A percentile compares a stretch with the other conserved stretches of the same genome.
phyloP scores from a whole-genome alignment of 2,888 invertebrate genomes.

The Augiades crinisus region DNA sequence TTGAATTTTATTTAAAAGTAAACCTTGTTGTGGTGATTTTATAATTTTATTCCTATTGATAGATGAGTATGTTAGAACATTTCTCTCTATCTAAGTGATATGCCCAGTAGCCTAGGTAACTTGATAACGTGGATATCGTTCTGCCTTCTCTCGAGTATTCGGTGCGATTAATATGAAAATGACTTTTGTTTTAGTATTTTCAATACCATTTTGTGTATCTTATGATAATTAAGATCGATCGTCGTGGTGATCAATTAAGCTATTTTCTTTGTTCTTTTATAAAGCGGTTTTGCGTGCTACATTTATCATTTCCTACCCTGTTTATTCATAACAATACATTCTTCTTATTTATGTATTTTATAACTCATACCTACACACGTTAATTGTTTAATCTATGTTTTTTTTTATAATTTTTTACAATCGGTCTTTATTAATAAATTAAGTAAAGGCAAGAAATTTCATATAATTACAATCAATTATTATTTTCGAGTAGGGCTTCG shows the following conservation, averaged over 20 bases:
- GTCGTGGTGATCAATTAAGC: constrained; percentile 13
- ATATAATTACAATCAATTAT: too few species aligned
- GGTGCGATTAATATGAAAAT: constrained; percentile 73
- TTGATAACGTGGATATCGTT: constrained; percentile 76
- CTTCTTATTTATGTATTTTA: too few species aligned
- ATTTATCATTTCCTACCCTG: too few species aligned
- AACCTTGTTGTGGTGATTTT: constrained; percentile 33
- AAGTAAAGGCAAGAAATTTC: too few species aligned
- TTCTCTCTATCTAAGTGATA: constrained; percentile 41
- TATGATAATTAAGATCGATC: constrained; percentile 18
- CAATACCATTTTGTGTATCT: constrained; percentile 34
- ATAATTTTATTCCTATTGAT: constrained; percentile 32
- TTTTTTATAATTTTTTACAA: too few species aligned
- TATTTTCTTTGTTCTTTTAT: neutral
- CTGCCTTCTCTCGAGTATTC: constrained; percentile 74
- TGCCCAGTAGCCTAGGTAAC: constrained; percentile 82
- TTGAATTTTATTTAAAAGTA: constrained; percentile 16
- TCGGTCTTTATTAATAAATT: too few species aligned
- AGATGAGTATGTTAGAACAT: constrained; percentile 38
- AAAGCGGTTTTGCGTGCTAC: neutral
- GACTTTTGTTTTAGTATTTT: constrained; percentile 68
- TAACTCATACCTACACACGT: too few species aligned
- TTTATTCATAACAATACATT: too few species aligned
- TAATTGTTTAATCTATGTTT: too few species aligned
- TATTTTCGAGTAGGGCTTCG: too few species aligned